phyloP scores from a whole-genome alignment of 2,888 invertebrate genomes.

The Polia nebulosa region DNA sequence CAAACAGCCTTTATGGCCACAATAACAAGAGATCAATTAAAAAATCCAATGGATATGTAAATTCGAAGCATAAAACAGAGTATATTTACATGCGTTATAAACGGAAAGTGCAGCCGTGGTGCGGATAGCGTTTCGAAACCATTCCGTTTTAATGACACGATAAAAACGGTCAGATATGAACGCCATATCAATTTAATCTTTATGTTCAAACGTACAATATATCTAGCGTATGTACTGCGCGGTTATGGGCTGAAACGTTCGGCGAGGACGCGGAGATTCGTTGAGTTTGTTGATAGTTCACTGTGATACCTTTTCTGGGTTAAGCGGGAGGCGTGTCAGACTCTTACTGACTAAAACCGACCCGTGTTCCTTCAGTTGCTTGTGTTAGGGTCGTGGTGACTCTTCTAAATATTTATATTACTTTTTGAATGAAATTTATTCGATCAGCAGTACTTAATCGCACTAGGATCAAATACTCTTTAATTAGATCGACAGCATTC shows the following conservation, averaged over 20 bases:
- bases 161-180: conserved; percentile 82
- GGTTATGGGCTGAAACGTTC: conserved; percentile 30
- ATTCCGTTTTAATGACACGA: conserved; percentile 86
- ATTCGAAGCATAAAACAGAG: conserved; percentile 58
- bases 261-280: neutral
- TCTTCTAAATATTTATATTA: too few relatives aligned
- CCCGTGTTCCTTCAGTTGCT: too few relatives aligned
- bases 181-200: conserved; percentile 79
- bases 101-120: conserved; percentile 68
- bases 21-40: conserved; percentile 54
- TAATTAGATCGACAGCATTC: neutral
- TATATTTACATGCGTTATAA: conserved; percentile 73
- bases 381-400: too few relatives aligned
- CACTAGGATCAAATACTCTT: neutral
- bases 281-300: neutral
- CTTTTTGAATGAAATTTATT: neutral
- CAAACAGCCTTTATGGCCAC: conserved; percentile 10
- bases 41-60: conserved; percentile 57
- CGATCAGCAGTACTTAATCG: neutral
- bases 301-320: too few relatives aligned
- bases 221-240: conserved; percentile 51
- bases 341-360: too few relatives aligned
- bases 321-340: too few relatives aligned
- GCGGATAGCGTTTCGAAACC: conserved; percentile 82
- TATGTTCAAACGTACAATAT: conserved; percentile 69